Evolutionary conservation across 1,140 invertebrate genomes (phyloP), one percentile per base, ranked within the genome.

Genomic region (Heliconius hewitsoni): DNA sequence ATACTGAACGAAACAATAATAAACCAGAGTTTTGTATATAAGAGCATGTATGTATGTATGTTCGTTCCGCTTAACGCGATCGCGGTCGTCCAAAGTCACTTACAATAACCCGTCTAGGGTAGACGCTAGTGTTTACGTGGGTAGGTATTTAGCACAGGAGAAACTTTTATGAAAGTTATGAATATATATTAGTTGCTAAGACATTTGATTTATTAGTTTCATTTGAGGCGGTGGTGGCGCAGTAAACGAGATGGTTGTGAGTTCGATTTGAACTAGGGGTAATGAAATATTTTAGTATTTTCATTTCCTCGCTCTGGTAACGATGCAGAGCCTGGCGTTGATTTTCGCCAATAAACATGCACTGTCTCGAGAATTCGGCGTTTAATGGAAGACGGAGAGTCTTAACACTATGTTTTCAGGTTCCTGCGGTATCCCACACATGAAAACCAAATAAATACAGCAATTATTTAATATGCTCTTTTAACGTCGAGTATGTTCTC

Each of bases 81-180:
- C 39, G 72, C 39, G 72, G 72, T 23, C 72, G 72, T 46, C 23
- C 72, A 73, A 73, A 73, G 72, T 73, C 72, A 73, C 72, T 34
- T 19, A 27, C 42, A 23, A 73, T 73, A 73, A 73, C 72, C 37
- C 18, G 60, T 66, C 60, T 66, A 23, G 55, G n/a, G 55, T 57
- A 23, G 55, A n/a, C 55, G 55, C 19, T 57, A 57, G 19, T 23
- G n/a, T 23, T 23, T 57, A 57, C n/a, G 8, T 55, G 19, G 5
- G 19, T 55, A 55, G 6, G 8, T 57, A 57, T 23, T 57, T 57
- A 57, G 19, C n/a, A 57, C n/a, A 23, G 55, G 55, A 57, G 55
- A 57, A 57, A 57, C n/a, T 57, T 57, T 52, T 23, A 57, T 57
- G 8, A 57, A 23, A 57, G 2, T 23, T 57, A 9, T 23, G 2